These are phyloP conservation scores for Cenopis cana DNA, from an alignment of 2,888 invertebrate species.

Conservation along the genomic window DNA sequence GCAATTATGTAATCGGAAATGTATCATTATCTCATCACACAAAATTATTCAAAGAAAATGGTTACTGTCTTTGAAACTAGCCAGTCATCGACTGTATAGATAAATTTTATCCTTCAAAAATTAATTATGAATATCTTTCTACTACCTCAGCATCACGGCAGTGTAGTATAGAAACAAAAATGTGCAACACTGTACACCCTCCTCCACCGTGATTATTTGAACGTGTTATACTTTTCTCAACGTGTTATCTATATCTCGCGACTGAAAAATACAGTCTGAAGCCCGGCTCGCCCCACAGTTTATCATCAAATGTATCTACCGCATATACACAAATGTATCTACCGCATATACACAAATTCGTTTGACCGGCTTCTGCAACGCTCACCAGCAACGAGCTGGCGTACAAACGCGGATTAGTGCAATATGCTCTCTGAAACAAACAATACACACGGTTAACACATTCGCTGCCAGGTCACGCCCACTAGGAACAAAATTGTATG, in stretches of 20 bases:
- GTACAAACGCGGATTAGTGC: neutral
- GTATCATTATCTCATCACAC: neutral
- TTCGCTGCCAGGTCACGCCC: no score
- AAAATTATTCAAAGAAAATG: neutral
- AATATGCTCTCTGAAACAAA: neutral
- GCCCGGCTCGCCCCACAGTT: neutral
- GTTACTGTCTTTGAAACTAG: neutral
- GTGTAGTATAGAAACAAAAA: no score
- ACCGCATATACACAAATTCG: neutral
- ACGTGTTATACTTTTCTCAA: constrained; percentile 10
- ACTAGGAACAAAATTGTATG: no score
- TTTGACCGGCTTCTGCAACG: neutral
- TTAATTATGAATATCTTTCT: neutral
- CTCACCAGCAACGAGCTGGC: no score
- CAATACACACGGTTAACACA: neutral
- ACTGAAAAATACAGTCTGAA: neutral
- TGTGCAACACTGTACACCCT: neutral
- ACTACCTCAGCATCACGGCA: neutral
- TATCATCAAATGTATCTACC: no score
- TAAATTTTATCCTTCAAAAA: neutral
- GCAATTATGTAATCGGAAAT: no score
- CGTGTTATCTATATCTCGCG: no score
- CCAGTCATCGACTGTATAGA: no score
- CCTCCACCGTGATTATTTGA: neutral
- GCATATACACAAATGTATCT: no score